Base-by-base conservation (phyloP, 2,113 vertebrate species). In the Etheostoma cragini region DNA sequence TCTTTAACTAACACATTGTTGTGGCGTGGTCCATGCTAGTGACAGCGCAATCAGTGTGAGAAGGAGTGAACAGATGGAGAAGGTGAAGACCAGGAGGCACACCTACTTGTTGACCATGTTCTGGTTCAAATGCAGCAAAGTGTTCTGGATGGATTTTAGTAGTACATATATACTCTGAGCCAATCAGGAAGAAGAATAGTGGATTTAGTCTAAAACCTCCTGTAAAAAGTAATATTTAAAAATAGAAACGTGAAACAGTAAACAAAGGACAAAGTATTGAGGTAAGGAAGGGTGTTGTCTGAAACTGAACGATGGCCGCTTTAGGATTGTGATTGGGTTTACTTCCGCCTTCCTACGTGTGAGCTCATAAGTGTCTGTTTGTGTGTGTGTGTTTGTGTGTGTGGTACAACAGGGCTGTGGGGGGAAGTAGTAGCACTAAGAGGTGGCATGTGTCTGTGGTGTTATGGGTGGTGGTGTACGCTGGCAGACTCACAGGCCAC, bases 201-300 rank as follows among this genome's bases (percentile, higher is more conserved):
- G 21, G 16, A 72, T 72, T 21, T 16, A 33, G 30, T 21, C 2
- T 21, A 8, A 15, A 64, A 30, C 21, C 7, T 52, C 8, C 30
- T 13, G 13, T 22, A 22, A 52, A 42, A 57, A n/a, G n/a, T n/a
- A n/a, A n/a, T n/a, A n/a, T n/a, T n/a, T n/a, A n/a, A n/a, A n/a
- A n/a, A n/a, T n/a, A n/a, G n/a, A n/a, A n/a, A 56, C 2, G 4
- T 21, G 38, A 42, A 42, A 42, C 38, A 57, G 16, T 17, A 47
- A 58, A 38, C 70, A 76, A 30, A 26, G 50, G 26, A 10, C 58
- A 53, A 3, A 47, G 24, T 26, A 15, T 63, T 26, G 58, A 78
- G 50, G 50, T 24, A 58, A 81, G 80, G 82, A 83, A 91, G 80
- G 82, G 69, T 21, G 84, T 85, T 70, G 73, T 54, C 78, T 71